Evolutionary conservation across 1,140 invertebrate species (phyloP).

Genomic region (Drosophila pseudoobscura): DNA sequence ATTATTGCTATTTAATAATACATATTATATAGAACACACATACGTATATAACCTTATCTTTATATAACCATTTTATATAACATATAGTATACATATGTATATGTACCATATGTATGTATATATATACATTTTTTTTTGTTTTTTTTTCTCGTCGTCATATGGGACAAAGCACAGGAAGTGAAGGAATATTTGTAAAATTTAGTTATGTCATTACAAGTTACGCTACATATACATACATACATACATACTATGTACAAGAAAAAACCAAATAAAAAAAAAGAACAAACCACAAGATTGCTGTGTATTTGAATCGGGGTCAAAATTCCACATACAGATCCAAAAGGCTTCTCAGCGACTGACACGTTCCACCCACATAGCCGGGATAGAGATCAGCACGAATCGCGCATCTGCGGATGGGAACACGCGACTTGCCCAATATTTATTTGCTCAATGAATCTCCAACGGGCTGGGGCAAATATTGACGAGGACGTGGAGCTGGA

Average conservation of each 20-base stretch:
- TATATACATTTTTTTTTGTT: slow-evolving; percentile 26
- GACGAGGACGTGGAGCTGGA: slow-evolving; percentile 22
- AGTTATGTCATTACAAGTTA: slow-evolving; percentile 57
- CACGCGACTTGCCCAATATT: slow-evolving; percentile 63
- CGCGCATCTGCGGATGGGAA: slow-evolving; percentile 15
- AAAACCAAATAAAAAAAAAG: slow-evolving; percentile 36
- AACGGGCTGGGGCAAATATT: slow-evolving; percentile 39
- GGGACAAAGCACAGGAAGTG: slow-evolving; percentile 58
- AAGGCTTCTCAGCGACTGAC: too few species aligned
- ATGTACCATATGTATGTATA: slow-evolving; percentile 35
- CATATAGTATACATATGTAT: slow-evolving; percentile 29
- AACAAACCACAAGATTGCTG: slow-evolving; percentile 28
- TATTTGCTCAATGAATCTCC: slow-evolving; percentile 57
- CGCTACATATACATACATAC: slow-evolving; percentile 45
- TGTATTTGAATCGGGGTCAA: neutral
- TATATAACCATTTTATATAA: slow-evolving; percentile 46
- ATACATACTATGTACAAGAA: slow-evolving; percentile 30
- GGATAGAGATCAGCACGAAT: neutral
- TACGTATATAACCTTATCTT: slow-evolving; percentile 48
- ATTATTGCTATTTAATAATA: slow-evolving; percentile 50
- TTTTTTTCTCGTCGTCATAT: slow-evolving; percentile 47
- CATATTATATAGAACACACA: slow-evolving; percentile 41
- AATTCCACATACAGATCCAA: too few species aligned
- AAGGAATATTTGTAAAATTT: slow-evolving; percentile 58
- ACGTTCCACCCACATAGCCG: neutral